These are phyloP conservation scores for Parasteatoda tepidariorum DNA, from an alignment of 1,140 invertebrate genomes.

Conservation along the genomic window DNA sequence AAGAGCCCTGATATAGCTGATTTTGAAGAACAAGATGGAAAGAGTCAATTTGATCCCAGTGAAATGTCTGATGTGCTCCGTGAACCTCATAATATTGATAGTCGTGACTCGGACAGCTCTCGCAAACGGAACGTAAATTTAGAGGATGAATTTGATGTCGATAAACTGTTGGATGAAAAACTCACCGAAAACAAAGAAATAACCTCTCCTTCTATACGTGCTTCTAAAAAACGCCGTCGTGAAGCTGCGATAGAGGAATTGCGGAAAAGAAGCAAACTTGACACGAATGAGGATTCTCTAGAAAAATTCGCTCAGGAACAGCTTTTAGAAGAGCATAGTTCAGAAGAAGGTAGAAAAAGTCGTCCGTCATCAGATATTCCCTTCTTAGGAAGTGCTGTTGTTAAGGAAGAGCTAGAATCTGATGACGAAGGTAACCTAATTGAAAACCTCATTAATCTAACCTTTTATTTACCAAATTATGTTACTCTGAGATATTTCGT, in stretches of 20 bases:
- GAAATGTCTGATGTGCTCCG: not conserved
- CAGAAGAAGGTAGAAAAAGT: not conserved
- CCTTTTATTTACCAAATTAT: too few relatives aligned
- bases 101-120: not conserved
- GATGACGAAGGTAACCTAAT: constrained; percentile 7
- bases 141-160: constrained; percentile 58
- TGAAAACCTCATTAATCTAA: too few relatives aligned
- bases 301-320: constrained; percentile 18
- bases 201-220: not conserved
- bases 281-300: constrained; percentile 29
- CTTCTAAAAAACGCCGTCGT: not conserved
- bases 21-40: not conserved
- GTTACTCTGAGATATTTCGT: too few relatives aligned
- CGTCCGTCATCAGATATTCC: not conserved
- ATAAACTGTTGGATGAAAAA: constrained; percentile 38
- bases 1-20: constrained; percentile 10
- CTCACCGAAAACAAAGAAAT: constrained; percentile 16
- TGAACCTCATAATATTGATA: not conserved
- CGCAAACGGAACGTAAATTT: not conserved
- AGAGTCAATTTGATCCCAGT: not conserved
- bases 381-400: not conserved
- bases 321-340: constrained; percentile 18
- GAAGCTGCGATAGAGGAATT: constrained; percentile 8
- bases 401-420: not conserved
- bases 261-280: not conserved